Evolutionary conservation across 2,888 invertebrate genomes (phyloP), one percentile per base, ranked within the genome.

Genomic region (Teleiodes luculella): DNA sequence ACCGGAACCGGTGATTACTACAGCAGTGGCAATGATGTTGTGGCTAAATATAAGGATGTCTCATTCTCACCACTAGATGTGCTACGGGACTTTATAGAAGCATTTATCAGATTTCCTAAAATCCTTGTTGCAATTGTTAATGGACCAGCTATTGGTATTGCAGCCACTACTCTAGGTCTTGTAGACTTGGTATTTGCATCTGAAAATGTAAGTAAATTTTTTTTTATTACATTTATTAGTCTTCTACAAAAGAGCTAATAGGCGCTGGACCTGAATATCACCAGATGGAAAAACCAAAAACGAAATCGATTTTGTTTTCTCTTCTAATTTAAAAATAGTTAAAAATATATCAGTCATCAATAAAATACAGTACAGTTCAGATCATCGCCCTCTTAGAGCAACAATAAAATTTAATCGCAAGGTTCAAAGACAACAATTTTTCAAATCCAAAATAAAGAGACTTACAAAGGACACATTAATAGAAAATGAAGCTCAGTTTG

Each of bases 81-180:
- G 14, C 63, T 90, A 55, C 93, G 92, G 65, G 84, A 91, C 5
- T 95, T 95, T 83, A 91, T 97, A 1, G 87, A 91, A 56, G 90
- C 95, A 0, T 94, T 97, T 64, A 96, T 98, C 60, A 92, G 93
- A 62, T 97, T 96, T 78, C 95, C 96, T 0, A 99, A 99, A 83
- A 84, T 97, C 33, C 76, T 99, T 41, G 91, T 98, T 59, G 95
- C 95, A 11, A 86, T 98, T 55, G 94, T 98, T 0, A 98, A 99
- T 90, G 99, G 99, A 1, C 98, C 98, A 39, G 97, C 97, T 11
- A 93, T 98, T 64, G 99, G 99, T 24, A 94, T 99, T 64, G 94
- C 94, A 39, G 94, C 94, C 2, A 98, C 98, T 0, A 93, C 95
- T 8, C 86, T 97, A 50, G 94, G 94, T 0, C 88, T 98, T 1